Conservation (phyloP, 1,140 invertebrate species). For the Drosophila saltans region DNA sequence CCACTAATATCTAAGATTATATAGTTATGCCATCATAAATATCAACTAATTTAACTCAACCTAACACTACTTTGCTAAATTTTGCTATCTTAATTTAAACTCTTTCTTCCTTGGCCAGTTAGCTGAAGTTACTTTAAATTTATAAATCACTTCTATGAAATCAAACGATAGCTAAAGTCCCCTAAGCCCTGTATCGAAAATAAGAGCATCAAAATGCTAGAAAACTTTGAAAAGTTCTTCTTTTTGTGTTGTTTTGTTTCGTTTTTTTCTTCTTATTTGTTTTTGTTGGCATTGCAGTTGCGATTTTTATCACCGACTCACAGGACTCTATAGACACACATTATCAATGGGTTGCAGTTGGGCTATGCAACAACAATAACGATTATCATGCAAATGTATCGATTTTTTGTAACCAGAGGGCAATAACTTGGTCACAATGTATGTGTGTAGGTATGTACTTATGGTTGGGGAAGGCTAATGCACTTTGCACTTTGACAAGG, state of each 20-base stretch:
- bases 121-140: no score
- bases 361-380: slow-evolving; percentile 39
- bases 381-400: slow-evolving; percentile 65
- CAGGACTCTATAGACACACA: slow-evolving; percentile 7
- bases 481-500: slow-evolving; percentile 76
- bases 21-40: no score
- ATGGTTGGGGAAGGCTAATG: slow-evolving; percentile 66
- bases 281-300: slow-evolving; percentile 57
- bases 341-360: slow-evolving; percentile 54
- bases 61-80: no score
- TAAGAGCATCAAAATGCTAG: neutral
- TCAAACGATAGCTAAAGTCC: no score
- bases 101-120: no score
- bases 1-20: no score
- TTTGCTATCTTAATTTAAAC: no score
- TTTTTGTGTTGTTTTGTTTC: neutral
- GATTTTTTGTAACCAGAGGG: slow-evolving; percentile 69
- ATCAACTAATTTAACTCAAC: no score
- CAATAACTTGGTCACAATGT: slow-evolving; percentile 70
- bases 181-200: no score
- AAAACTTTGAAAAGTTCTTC: slow-evolving; percentile 30
- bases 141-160: no score
- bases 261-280: slow-evolving; percentile 31
- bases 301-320: slow-evolving; percentile 56
- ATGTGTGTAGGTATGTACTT: slow-evolving; percentile 23